Evolutionary conservation across 2,113 vertebrate genomes (phyloP).

Genomic region (Macroglossus sobrinus): DNA sequence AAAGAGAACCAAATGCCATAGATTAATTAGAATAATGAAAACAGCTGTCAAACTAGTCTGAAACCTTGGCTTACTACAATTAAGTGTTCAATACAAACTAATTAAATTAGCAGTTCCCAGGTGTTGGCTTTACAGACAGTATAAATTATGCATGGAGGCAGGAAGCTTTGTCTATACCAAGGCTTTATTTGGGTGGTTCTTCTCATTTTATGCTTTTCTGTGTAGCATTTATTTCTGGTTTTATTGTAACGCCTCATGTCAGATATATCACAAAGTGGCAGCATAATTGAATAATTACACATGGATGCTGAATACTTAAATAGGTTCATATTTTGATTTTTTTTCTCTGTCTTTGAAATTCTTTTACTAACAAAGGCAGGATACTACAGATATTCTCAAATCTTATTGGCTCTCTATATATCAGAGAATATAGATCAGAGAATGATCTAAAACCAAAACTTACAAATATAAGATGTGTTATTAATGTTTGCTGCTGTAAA

Average conservation of each 20-base stretch:
- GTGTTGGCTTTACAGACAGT: conserved; percentile 67
- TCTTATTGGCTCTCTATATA: neutral
- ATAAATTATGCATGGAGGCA: conserved; percentile 71
- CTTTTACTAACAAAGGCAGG: neutral
- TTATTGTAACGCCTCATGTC: conserved; percentile 5
- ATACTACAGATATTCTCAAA: neutral
- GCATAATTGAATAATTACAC: conserved; percentile 3
- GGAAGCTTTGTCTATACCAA: conserved; percentile 57
- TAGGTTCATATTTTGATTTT: conserved; percentile 20
- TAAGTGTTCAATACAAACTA: conserved; percentile 73
- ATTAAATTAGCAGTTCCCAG: conserved; percentile 78
- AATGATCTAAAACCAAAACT: conserved; percentile 31
- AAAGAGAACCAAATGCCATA: conserved; percentile 41
- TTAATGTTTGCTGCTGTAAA: conserved; percentile 16
- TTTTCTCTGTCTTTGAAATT: neutral
- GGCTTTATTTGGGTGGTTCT: conserved; percentile 14
- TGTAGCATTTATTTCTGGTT: conserved; percentile 46
- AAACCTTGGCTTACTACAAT: conserved; percentile 76
- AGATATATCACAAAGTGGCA: neutral
- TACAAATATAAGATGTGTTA: conserved; percentile 40
- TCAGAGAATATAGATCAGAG: neutral
- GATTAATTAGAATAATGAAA: conserved; percentile 80
- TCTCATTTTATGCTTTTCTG: conserved; percentile 13
- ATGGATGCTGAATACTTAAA: conserved; percentile 42
- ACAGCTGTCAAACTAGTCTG: conserved; percentile 76